These are phyloP conservation scores for Mycetomoellerius zeteki DNA, from an alignment of 1,140 invertebrate species.

Conservation along the genomic window DNA sequence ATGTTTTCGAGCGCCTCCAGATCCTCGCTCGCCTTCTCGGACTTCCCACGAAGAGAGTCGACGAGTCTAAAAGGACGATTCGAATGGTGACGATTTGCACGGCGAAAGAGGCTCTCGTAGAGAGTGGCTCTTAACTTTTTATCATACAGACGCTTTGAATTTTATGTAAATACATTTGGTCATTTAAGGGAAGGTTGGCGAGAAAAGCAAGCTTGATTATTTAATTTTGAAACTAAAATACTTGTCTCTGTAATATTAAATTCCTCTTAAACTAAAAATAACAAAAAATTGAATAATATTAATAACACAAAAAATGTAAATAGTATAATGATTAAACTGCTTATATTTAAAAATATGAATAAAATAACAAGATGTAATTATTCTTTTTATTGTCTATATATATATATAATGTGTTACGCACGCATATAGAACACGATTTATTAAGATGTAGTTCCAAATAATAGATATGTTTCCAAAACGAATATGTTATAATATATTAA, in stretches of 20 bases:
- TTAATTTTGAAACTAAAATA: slow-evolving; percentile 13
- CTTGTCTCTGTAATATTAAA: neutral
- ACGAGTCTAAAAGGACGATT: slow-evolving; percentile 83
- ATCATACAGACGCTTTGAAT: neutral
- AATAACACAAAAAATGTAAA: neutral
- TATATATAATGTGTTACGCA: neutral
- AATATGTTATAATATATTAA: neutral
- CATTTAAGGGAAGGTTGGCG: slow-evolving; percentile 37
- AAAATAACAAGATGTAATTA: neutral
- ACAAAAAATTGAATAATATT: neutral
- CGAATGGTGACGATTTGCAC: neutral
- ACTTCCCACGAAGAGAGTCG: slow-evolving; percentile 88
- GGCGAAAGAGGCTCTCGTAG: neutral
- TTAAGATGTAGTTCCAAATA: neutral
- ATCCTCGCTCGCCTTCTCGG: slow-evolving; percentile 88
- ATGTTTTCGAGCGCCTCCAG: slow-evolving; percentile 88
- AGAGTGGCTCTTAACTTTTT: slow-evolving; percentile 1
- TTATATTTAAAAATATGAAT: neutral
- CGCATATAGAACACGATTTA: neutral
- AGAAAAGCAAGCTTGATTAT: neutral
- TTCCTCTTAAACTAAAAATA: neutral
- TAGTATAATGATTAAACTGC: neutral
- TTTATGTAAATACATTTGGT: neutral
- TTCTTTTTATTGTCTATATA: neutral
- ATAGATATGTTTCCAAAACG: neutral